Percentiles rank a stretch among this genome's conserved stretches.
These are phyloP conservation scores for Ichneumoninae sp. DNA, from an alignment of 2,888 invertebrate genomes.

Conservation along the genomic window DNA sequence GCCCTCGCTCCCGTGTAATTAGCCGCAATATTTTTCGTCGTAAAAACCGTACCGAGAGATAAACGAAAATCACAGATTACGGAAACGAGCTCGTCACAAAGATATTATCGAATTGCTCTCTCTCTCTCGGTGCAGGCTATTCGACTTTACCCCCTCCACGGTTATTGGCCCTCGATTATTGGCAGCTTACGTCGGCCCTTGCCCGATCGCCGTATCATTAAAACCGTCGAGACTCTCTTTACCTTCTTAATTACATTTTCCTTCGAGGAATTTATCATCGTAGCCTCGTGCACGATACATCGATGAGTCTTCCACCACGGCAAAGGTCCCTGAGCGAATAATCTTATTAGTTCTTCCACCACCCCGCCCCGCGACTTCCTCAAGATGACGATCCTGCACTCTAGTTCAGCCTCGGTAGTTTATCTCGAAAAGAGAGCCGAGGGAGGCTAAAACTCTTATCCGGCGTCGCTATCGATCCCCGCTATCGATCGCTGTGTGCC, in stretches of 20 bases:
- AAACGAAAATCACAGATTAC: conserved; percentile 43
- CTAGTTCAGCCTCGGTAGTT: conserved; percentile 11
- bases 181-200: conserved; percentile 19
- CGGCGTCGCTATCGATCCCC: conserved; percentile 46
- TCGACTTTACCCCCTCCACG: background rate
- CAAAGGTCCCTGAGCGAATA: background rate
- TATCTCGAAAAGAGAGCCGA: conserved; percentile 4
- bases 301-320: background rate
- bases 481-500: conserved; percentile 23
- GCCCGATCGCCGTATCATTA: conserved; percentile 27
- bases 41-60: conserved; percentile 17
- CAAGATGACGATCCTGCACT: conserved; percentile 19
- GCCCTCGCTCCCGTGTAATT: conserved; percentile 6
- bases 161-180: conserved; percentile 27
- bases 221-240: conserved; percentile 28
- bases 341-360: background rate
- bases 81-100: conserved; percentile 25
- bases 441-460: conserved; percentile 53
- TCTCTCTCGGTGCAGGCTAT: background rate
- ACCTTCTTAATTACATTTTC: conserved; percentile 50
- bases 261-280: conserved; percentile 19
- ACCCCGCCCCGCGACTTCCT: background rate
- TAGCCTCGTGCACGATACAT: background rate
- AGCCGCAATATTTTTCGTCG: conserved; percentile 31
- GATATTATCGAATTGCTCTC: conserved; percentile 44